Evolutionary conservation across 2,888 invertebrate genomes (phyloP).

Genomic region (Scelioninae gen. 1): DNA sequence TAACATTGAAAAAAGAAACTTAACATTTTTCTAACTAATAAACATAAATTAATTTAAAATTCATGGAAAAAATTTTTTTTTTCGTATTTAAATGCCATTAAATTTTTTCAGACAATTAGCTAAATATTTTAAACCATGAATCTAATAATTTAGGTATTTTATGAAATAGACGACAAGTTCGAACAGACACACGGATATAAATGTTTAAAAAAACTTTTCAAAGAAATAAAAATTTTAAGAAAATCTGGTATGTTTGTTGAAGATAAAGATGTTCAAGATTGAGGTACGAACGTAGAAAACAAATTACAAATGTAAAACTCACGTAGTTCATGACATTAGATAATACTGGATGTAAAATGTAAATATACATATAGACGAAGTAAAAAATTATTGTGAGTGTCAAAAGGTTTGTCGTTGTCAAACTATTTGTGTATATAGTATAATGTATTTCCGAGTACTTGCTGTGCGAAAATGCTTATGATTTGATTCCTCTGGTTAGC

Average conservation of each 20-base stretch:
- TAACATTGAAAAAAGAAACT: no score
- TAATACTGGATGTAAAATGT: slow-evolving; percentile 52
- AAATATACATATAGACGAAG: slow-evolving; percentile 52
- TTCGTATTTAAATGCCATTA: no score
- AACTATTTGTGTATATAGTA: slow-evolving; percentile 33
- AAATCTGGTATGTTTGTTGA: slow-evolving; percentile 12
- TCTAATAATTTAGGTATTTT: no score
- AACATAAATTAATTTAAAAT: no score
- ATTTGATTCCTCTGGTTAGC: slow-evolving; percentile 39
- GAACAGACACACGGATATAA: no score
- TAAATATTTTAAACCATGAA: no score
- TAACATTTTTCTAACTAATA: no score
- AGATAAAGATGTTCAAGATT: slow-evolving; percentile 30
- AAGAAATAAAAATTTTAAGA: slow-evolving; percentile 12
- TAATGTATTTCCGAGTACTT: slow-evolving; percentile 15
- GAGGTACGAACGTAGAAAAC: slow-evolving; percentile 34
- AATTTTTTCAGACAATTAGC: no score
- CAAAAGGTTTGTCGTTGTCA: slow-evolving; percentile 49
- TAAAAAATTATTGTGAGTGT: slow-evolving; percentile 42
- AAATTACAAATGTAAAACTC: slow-evolving; percentile 32
- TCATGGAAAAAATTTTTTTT: no score
- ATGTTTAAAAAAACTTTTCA: not conserved
- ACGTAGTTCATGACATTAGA: slow-evolving; percentile 16
- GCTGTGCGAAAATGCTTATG: slow-evolving; percentile 23
- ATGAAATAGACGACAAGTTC: no score